Percentiles rank a stretch among this genome's conserved stretches.
phyloP scores from a whole-genome alignment of 92 coral and sea anemone genomes.

The Palythoa grandiflora region DNA sequence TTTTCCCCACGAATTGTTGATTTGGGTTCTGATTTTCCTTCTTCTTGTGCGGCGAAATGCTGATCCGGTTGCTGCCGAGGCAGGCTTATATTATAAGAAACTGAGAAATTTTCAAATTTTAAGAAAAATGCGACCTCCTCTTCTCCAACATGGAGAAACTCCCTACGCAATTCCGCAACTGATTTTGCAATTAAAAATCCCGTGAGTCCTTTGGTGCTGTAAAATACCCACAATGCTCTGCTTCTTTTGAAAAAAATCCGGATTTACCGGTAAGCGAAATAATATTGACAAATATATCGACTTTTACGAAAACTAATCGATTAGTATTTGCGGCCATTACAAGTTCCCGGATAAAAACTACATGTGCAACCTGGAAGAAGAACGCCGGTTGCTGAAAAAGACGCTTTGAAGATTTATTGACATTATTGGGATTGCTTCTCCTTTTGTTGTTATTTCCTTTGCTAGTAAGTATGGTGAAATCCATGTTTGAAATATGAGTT shows the following conservation, averaged over 20 bases:
- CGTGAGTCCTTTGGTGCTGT: conserved; percentile 7
- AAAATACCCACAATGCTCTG: conserved; percentile 28
- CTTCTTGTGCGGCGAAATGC: conserved; percentile 96
- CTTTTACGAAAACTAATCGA: conserved; percentile 2
- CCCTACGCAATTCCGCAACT: neutral
- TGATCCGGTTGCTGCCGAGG: conserved; percentile 89
- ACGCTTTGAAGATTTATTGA: conserved; percentile 15
- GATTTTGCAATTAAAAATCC: neutral
- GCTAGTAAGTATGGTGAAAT: conserved; percentile 19
- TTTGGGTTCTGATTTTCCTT: conserved; percentile 88
- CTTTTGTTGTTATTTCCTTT: neutral
- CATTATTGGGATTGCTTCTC: neutral
- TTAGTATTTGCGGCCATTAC: neutral
- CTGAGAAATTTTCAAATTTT: conserved; percentile 16
- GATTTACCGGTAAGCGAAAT: conserved; percentile 2
- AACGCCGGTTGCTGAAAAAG: neutral
- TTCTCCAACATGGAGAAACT: conserved; percentile 34
- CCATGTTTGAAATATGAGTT: neutral
- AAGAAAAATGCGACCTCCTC: neutral
- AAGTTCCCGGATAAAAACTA: conserved; percentile 19
- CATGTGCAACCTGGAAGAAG: conserved; percentile 33
- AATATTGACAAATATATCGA: neutral
- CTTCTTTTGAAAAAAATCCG: neutral
- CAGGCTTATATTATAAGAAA: conserved; percentile 65
- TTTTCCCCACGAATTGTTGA: conserved; percentile 89